Conservation (phyloP, 2,797 vertebrate species). For the Sarcophilus harrisii region DNA sequence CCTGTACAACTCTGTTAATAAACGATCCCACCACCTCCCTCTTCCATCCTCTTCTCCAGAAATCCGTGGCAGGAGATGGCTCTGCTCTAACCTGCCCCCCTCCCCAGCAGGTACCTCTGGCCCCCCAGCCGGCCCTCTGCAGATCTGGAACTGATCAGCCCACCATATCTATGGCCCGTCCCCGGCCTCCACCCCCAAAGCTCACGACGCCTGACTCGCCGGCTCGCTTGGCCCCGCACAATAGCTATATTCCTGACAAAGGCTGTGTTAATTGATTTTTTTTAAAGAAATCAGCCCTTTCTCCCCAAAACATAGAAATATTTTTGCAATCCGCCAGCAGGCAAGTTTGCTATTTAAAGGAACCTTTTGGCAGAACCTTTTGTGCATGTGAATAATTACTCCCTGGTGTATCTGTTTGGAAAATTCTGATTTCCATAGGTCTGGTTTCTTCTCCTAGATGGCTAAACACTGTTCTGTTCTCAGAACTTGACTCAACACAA, state of each 20-base stretch:
- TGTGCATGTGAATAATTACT: conserved; percentile 57
- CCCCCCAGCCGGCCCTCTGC: background rate
- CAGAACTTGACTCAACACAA: conserved; percentile 53
- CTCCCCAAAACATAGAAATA: conserved; percentile 27
- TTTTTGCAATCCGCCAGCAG: conserved; percentile 26
- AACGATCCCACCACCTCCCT: background rate
- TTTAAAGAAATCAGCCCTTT: conserved; percentile 43
- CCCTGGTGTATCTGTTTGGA: conserved; percentile 54
- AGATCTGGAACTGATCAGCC: background rate
- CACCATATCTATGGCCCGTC: background rate
- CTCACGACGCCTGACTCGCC: background rate
- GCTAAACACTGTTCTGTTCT: conserved; percentile 68
- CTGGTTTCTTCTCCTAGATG: conserved; percentile 64
- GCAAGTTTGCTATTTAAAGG: conserved; percentile 69
- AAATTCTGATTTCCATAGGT: conserved; percentile 40
- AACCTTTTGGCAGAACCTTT: conserved; percentile 47
- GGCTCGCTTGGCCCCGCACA: background rate
- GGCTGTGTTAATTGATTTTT: conserved; percentile 37
- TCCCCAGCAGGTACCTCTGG: background rate
- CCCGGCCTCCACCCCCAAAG: background rate
- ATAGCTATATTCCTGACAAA: conserved; percentile 9
- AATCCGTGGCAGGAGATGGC: background rate
- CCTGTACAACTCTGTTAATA: background rate
- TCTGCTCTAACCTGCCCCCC: background rate
- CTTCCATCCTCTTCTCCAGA: background rate